A percentile compares a stretch with the other conserved stretches of the same genome.
These are phyloP conservation scores for Temnothorax rugatulus DNA, from an alignment of 2,888 invertebrate genomes.

Conservation along the genomic window DNA sequence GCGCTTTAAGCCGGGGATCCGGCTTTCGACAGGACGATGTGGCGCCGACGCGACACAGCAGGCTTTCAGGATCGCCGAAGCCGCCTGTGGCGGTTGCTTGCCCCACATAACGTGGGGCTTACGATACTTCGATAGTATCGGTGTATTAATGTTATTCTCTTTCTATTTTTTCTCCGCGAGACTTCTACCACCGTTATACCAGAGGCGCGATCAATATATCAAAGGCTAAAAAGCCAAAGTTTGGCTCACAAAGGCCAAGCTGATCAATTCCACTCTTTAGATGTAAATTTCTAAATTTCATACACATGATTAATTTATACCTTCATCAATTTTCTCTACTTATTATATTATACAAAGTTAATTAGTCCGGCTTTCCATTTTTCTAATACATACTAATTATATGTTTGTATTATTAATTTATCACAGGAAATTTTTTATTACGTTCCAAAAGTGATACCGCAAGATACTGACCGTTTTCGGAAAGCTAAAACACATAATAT, in stretches of 20 bases:
- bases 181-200: neutral
- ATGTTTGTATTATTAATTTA: neutral
- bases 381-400: conserved; percentile 5
- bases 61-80: conserved; percentile 63
- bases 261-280: neutral
- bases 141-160: conserved; percentile 3
- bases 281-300: neutral
- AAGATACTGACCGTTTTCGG: neutral
- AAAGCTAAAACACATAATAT: neutral
- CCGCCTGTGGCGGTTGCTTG: conserved; percentile 52
- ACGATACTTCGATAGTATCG: conserved; percentile 5
- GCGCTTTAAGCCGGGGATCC: conserved; percentile 71
- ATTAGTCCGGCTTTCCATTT: neutral
- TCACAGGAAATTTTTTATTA: neutral
- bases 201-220: neutral
- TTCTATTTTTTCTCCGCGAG: neutral
- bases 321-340: neutral
- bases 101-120: conserved; percentile 30
- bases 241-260: neutral
- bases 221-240: too few relatives aligned
- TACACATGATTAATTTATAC: neutral
- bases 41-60: conserved; percentile 59
- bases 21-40: conserved; percentile 67
- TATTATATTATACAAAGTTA: neutral
- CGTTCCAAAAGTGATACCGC: neutral